Conservation (phyloP, 2,797 vertebrate species). For the Poecilia picta region DNA sequence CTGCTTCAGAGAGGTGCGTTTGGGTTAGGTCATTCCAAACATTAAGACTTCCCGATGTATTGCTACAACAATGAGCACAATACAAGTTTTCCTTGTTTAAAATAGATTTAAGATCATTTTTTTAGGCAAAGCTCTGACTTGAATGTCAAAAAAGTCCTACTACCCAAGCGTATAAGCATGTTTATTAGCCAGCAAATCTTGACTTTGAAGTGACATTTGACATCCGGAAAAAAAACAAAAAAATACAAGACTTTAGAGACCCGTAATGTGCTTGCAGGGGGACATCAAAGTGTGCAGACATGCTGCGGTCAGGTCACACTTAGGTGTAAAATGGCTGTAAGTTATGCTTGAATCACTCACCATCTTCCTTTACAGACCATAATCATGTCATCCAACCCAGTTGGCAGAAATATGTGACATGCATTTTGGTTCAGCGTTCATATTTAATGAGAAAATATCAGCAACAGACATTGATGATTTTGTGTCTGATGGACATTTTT, state of each 20-base stretch:
- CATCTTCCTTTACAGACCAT: background rate
- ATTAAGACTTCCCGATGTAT: background rate
- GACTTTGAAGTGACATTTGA: background rate
- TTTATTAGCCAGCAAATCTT: background rate
- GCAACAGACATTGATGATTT: background rate
- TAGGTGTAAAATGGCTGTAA: background rate
- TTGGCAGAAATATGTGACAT: background rate
- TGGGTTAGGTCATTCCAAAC: background rate
- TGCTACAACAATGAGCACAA: background rate
- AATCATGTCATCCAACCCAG: background rate
- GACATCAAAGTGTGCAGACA: constrained; percentile 7
- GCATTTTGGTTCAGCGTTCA: background rate
- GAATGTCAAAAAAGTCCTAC: background rate
- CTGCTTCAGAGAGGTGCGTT: background rate
- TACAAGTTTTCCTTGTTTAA: background rate
- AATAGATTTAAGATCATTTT: background rate
- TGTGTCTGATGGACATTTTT: background rate
- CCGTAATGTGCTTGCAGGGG: background rate
- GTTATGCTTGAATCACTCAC: background rate
- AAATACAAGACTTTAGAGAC: background rate
- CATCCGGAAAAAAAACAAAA: background rate
- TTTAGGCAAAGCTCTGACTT: background rate
- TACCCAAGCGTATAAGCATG: background rate
- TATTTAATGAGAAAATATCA: background rate
- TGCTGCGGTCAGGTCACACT: background rate